Conservation (phyloP, 2,888 invertebrate species). For the Diachrysia chrysitis region DNA sequence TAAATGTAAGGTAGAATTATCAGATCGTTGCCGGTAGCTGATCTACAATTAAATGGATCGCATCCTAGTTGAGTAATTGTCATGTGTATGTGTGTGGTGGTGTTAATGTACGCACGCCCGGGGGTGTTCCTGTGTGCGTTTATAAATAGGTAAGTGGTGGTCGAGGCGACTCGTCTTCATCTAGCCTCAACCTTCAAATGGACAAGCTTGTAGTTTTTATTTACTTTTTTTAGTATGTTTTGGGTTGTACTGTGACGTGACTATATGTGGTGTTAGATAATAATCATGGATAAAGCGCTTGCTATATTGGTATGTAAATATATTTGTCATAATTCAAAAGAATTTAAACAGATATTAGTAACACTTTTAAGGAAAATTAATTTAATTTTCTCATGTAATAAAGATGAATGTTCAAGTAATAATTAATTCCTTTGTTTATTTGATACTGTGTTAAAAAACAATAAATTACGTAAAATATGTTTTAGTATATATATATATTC, state of each 20-base stretch:
- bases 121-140: constrained; percentile 78
- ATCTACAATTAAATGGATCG: constrained; percentile 51
- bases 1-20: constrained; percentile 50
- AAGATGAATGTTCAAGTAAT: too few species aligned
- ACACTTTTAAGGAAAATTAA: too few species aligned
- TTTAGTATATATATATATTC: too few species aligned
- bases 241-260: constrained; percentile 59
- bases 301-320: constrained; percentile 73
- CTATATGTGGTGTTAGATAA: constrained; percentile 61
- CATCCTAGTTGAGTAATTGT: constrained; percentile 58
- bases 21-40: constrained; percentile 54
- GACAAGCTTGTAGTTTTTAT: constrained; percentile 67
- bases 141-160: constrained; percentile 85
- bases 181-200: constrained; percentile 84
- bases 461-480: too few species aligned
- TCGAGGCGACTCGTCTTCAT: constrained; percentile 75
- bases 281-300: constrained; percentile 76
- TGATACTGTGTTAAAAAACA: too few species aligned
- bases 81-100: constrained; percentile 53
- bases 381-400: too few species aligned
- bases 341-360: too few species aligned
- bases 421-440: too few species aligned
- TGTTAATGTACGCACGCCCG: constrained; percentile 48
- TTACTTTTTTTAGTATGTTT: constrained; percentile 56
- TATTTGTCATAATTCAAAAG: not conserved